Percentiles rank a stretch among this genome's conserved stretches.
These are phyloP conservation scores for Macrochelys suwanniensis DNA, from an alignment of 2,797 vertebrate species.

Conservation along the genomic window DNA sequence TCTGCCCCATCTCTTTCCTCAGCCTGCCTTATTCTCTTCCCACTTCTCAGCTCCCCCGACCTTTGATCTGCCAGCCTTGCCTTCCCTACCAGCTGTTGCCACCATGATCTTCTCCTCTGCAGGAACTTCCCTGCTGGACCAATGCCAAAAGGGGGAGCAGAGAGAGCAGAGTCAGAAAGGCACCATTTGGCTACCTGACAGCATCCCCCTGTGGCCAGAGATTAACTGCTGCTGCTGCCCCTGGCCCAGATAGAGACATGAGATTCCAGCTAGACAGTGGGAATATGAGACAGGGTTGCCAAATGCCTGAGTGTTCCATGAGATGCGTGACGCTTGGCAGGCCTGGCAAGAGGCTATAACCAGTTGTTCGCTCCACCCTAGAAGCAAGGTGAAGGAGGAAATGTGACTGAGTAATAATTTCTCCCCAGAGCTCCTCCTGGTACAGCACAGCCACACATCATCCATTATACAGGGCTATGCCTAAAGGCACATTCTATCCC, in stretches of 20 bases:
- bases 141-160: neutral
- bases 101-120: neutral
- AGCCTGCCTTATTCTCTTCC: neutral
- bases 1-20: neutral
- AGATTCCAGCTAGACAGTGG: neutral
- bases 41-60: neutral
- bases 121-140: neutral
- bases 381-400: neutral
- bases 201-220: neutral
- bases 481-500: conserved; percentile 22
- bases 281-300: neutral
- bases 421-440: neutral
- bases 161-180: neutral
- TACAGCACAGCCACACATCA: neutral
- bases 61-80: neutral
- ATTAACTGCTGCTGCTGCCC: neutral
- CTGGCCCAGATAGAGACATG: neutral
- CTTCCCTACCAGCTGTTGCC: neutral
- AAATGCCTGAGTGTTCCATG: neutral
- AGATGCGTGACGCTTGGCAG: neutral
- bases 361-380: neutral
- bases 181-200: neutral
- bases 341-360: neutral
- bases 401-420: neutral
- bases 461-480: neutral